Percentiles rank a stretch among this genome's conserved stretches.
Conservation (phyloP, 2,888 invertebrate species). For the Perizoma flavofasciatum region DNA sequence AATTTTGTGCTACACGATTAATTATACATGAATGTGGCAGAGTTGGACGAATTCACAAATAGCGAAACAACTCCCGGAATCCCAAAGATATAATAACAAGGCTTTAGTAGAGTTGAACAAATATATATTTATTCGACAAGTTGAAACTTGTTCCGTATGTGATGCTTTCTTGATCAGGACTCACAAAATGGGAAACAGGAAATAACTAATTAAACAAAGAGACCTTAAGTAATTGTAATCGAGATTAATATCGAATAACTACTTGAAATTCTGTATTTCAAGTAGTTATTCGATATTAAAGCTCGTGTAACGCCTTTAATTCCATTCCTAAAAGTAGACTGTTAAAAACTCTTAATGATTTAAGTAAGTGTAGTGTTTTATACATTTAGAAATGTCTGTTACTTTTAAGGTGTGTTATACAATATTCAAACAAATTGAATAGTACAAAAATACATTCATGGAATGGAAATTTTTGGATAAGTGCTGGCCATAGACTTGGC, state of each 20-base stretch:
- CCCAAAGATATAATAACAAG: background rate
- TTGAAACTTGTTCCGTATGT: slow-evolving; percentile 10
- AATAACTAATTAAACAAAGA: background rate
- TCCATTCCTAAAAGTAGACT: too few species aligned
- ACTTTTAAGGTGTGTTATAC: too few species aligned
- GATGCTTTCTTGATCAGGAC: background rate
- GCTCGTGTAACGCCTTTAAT: too few species aligned
- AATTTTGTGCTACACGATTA: slow-evolving; percentile 36
- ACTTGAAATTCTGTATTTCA: too few species aligned
- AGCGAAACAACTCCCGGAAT: background rate
- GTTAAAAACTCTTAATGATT: too few species aligned
- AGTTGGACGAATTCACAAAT: slow-evolving; percentile 10
- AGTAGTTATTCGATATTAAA: too few species aligned
- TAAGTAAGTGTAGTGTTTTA: too few species aligned
- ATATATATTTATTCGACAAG: slow-evolving; percentile 16
- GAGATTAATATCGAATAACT: background rate
- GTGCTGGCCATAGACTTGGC: slow-evolving; percentile 58
- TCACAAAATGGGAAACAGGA: background rate
- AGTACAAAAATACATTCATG: slow-evolving; percentile 43
- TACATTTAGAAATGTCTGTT: too few species aligned
- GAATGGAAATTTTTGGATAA: slow-evolving; percentile 52
- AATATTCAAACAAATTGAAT: too few species aligned
- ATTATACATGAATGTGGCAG: slow-evolving; percentile 29
- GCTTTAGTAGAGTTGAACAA: slow-evolving; percentile 14
- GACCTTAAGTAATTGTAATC: background rate